Evolutionary conservation across 1,140 invertebrate species (phyloP), one percentile per base, ranked within the genome.

Genomic region (Pachyrhynchus sulphureomaculatus): DNA sequence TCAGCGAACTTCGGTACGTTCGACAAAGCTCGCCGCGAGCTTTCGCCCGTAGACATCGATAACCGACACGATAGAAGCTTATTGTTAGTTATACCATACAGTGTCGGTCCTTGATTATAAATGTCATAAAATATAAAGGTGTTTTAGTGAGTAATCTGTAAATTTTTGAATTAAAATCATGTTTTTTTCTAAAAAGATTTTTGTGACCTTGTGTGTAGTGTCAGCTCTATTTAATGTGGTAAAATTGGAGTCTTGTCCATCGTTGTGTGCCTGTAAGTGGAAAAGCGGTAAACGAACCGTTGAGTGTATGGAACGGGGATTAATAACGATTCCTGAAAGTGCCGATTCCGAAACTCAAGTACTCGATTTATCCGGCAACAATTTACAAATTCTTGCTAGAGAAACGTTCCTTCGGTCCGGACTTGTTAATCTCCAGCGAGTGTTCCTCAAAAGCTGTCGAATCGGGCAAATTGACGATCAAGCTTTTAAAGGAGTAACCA

Each of bases 211-310:
- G 17, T n/a, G 21, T 15, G 44, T 32, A 15, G 12, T 47, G 21
- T 32, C 20, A 18, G 13, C 21, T 15, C 21, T 23, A 18, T n/a
- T 20, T 18, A 20, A 12, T 4, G 8, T 54, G 12, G 26, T 44
- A 10, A 24, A 10, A 2, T 45, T 47, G 58, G 80, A 76, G 59
- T 81, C 79, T 62, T 93, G 91, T 69, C 88, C 90, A 37, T 83
- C 84, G 18, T 85, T 89, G 67, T 95, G 93, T 76, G 82, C 83
- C 60, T 95, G 92, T 79, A 95, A 93, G 77, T 95, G 93, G 93
- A 93, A 94, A 78, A 86, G 88, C 68, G 92, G 92, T 57, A 95
- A 95, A 79, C 88, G 91, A 69, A 92, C 90, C 18, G 92, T 93
- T 17, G 92, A 94, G 78, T 96, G 93, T 77, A 83, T 86, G 54